Evolutionary conservation across 2,797 vertebrate species (phyloP).

Genomic region (Potorous gilbertii): DNA sequence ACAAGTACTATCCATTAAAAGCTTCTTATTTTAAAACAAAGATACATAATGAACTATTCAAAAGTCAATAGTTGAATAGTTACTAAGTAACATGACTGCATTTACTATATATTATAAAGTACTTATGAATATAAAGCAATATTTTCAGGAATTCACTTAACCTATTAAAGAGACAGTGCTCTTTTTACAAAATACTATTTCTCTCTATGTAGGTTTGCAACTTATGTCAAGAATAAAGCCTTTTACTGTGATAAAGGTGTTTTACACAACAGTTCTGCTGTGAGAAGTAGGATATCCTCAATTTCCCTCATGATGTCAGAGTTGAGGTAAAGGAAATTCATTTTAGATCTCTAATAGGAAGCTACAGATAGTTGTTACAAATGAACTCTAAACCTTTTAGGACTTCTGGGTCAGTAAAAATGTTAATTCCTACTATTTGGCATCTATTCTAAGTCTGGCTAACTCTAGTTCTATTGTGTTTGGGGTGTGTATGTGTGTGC

Average conservation of each 20-base stretch:
- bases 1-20: neutral
- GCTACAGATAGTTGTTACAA: neutral
- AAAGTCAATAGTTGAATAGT: neutral
- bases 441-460: neutral
- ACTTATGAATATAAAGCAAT: neutral
- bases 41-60: neutral
- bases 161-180: neutral
- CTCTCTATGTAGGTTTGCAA: neutral
- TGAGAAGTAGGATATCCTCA: neutral
- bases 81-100: neutral
- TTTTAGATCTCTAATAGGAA: neutral
- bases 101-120: neutral
- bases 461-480: neutral
- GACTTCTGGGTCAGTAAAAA: neutral
- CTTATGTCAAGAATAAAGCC: neutral
- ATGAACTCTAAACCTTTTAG: neutral
- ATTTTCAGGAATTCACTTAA: neutral
- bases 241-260: neutral
- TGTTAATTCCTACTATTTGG: neutral
- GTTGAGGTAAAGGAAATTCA: neutral
- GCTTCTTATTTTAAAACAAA: neutral
- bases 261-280: neutral
- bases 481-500: no score
- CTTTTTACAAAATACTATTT: neutral
- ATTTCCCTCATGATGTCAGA: neutral